These are phyloP conservation scores for Morpho deidamia DNA, from an alignment of 2,888 invertebrate species.

Conservation along the genomic window DNA sequence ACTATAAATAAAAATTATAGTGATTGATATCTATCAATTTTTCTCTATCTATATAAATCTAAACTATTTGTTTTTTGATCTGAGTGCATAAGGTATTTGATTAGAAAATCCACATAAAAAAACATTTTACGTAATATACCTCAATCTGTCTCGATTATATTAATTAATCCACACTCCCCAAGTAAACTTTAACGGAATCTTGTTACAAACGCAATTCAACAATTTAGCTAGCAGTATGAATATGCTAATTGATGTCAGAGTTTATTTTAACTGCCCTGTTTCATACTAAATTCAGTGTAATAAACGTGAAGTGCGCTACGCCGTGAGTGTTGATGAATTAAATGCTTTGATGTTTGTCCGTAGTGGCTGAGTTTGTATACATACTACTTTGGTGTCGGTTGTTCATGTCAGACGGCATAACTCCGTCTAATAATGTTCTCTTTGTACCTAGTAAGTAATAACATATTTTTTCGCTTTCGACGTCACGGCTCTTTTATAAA, in stretches of 20 bases:
- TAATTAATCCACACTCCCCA: not conserved
- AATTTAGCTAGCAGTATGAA: conserved; percentile 33
- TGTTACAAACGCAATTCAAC: conserved; percentile 23
- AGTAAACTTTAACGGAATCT: not conserved
- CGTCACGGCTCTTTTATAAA: conserved; percentile 42
- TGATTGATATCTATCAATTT: no score
- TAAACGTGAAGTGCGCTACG: conserved; percentile 31
- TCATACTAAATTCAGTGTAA: conserved; percentile 33
- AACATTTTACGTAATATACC: no score
- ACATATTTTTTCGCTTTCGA: conserved; percentile 35
- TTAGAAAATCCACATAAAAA: no score
- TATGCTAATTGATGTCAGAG: conserved; percentile 53
- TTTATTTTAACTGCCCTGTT: conserved; percentile 45
- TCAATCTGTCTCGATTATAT: no score
- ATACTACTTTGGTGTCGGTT: not conserved
- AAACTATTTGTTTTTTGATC: no score
- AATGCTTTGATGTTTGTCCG: conserved; percentile 36
- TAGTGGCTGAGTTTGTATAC: conserved; percentile 20
- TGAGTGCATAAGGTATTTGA: no score
- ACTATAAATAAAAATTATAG: no score
- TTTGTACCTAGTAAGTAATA: conserved; percentile 33
- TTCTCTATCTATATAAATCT: no score
- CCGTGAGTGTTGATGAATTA: conserved; percentile 37
- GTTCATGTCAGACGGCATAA: not conserved
- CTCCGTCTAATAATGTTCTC: conserved; percentile 25